These are phyloP conservation scores for Ecliptopera silaceata DNA, from an alignment of 2,888 invertebrate species.

Conservation along the genomic window DNA sequence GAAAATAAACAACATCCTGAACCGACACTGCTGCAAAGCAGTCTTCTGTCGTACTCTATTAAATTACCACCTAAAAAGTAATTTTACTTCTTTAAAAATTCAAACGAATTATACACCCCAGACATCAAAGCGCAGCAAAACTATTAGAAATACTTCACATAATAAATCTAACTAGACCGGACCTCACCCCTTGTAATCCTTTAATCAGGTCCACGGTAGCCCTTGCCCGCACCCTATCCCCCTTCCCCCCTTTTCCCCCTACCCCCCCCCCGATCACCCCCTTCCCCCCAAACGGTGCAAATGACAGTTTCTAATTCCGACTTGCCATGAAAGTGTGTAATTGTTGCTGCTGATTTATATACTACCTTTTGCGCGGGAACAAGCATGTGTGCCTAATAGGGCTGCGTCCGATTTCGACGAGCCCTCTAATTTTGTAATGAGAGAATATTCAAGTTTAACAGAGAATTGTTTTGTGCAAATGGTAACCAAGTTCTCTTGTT, in stretches of 20 bases:
- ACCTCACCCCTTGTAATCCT: slow-evolving; percentile 79
- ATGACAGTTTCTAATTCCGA: slow-evolving; percentile 84
- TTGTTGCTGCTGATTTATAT: slow-evolving; percentile 83
- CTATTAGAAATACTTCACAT: slow-evolving; percentile 79
- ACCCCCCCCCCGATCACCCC: slow-evolving; percentile 52
- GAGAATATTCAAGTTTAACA: slow-evolving; percentile 34
- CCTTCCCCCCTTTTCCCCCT: too few species aligned
- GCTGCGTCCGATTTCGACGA: slow-evolving; percentile 40
- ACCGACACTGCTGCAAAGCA: too few species aligned
- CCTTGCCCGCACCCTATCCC: slow-evolving; percentile 80
- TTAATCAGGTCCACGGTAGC: slow-evolving; percentile 81
- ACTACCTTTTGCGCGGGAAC: slow-evolving; percentile 70
- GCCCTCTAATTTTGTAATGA: slow-evolving; percentile 28
- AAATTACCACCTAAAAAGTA: too few species aligned
- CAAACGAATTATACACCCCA: not conserved
- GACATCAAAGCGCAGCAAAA: slow-evolving; percentile 41
- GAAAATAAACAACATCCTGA: too few species aligned
- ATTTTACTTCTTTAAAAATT: not conserved
- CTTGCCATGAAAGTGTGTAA: slow-evolving; percentile 84
- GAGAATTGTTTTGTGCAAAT: not conserved
- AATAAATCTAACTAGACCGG: slow-evolving; percentile 82
- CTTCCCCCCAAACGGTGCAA: slow-evolving; percentile 79
- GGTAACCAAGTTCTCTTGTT: not conserved
- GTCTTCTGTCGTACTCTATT: not conserved
- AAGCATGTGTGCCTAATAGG: slow-evolving; percentile 59